Base-by-base conservation (phyloP, 2,113 vertebrate species). In the Pithys albifrons region DNA sequence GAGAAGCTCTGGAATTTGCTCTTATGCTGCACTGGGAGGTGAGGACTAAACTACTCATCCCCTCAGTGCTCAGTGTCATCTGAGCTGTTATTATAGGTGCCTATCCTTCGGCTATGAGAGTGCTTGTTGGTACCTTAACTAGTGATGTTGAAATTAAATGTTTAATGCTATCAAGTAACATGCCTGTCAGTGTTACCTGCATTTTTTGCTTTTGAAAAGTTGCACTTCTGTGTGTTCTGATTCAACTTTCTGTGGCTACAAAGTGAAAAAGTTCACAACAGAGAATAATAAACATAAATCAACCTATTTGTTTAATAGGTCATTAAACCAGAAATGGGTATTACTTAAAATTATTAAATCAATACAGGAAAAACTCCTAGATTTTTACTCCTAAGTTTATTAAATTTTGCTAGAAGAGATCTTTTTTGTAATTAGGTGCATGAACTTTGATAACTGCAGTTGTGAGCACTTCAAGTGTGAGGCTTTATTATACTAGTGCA, bases 141-240 rank as follows among this genome's bases (percentile, higher is more conserved):
- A 70, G 4, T 6, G 9, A 66, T 28, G 12, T 3, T 82, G 49
- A 46, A 59, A 93, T 54, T 27, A 48, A 85, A 61, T 29, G 20
- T 3, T 22, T 43, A 31, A 37, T 31, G 12, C 8, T 33, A 29
- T 27, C 2, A 37, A 70, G 45, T 39, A 52, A 7, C 28, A 28
- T 27, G 19, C 19, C 15, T 9, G 24, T 17, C 33, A 59, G 2
- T 48, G 45, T 37, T 12, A n/a, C 11, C 8, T 31, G 10, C 14
- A 9, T 10, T 14, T 22, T 82, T 41, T 64, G 29, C 14, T 61
- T 73, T 33, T 79, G 61, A 64, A 28, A 85, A 71, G 3, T 33
- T 83, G 8, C 11, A 52, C 5, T 3, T 55, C 45, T 1, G 0
- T 23, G 8, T 46, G 12, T 35, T 82, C 29, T 33, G 12, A 62